phyloP scores from a whole-genome alignment of 2,113 vertebrate genomes.

The Neodontobutis hainanensis region DNA sequence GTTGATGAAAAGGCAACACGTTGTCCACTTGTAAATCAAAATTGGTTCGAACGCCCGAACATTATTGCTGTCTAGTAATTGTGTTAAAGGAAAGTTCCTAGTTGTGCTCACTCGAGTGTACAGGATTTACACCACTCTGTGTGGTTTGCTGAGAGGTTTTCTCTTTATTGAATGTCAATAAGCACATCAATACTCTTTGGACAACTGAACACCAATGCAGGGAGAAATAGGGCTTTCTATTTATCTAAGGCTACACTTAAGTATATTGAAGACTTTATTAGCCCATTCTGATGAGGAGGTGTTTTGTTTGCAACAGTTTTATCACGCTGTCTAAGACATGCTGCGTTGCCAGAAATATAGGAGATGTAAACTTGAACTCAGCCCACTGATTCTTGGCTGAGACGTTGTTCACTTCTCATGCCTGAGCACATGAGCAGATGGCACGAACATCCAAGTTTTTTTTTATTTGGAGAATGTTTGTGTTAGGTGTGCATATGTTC shows the following conservation, averaged over 20 bases:
- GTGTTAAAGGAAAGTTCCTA: slow-evolving; percentile 59
- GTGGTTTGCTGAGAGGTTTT: slow-evolving; percentile 69
- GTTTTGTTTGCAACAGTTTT: slow-evolving; percentile 70
- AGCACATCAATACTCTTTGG: slow-evolving; percentile 67
- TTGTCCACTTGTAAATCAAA: slow-evolving; percentile 79
- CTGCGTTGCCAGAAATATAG: slow-evolving; percentile 50
- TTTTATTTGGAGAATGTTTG: slow-evolving; percentile 21
- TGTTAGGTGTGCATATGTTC: slow-evolving; percentile 45
- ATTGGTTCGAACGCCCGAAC: slow-evolving; percentile 58
- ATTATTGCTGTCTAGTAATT: slow-evolving; percentile 69
- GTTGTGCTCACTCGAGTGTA: slow-evolving; percentile 41
- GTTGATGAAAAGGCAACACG: slow-evolving; percentile 78
- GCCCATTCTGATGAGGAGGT: slow-evolving; percentile 71
- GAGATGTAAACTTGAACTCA: slow-evolving; percentile 53
- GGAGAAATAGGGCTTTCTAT: slow-evolving; percentile 65
- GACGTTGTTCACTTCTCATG: slow-evolving; percentile 19
- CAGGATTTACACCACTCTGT: slow-evolving; percentile 63
- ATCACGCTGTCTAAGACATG: slow-evolving; percentile 59
- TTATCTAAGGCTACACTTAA: slow-evolving; percentile 74
- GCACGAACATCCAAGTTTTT: slow-evolving; percentile 25
- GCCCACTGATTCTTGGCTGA: slow-evolving; percentile 47
- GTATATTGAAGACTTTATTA: slow-evolving; percentile 78
- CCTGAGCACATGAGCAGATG: slow-evolving; percentile 48
- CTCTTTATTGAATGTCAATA: slow-evolving; percentile 75
- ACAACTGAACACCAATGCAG: slow-evolving; percentile 65